phyloP scores from a whole-genome alignment of 2,113 vertebrate species.

The Passer montanus region DNA sequence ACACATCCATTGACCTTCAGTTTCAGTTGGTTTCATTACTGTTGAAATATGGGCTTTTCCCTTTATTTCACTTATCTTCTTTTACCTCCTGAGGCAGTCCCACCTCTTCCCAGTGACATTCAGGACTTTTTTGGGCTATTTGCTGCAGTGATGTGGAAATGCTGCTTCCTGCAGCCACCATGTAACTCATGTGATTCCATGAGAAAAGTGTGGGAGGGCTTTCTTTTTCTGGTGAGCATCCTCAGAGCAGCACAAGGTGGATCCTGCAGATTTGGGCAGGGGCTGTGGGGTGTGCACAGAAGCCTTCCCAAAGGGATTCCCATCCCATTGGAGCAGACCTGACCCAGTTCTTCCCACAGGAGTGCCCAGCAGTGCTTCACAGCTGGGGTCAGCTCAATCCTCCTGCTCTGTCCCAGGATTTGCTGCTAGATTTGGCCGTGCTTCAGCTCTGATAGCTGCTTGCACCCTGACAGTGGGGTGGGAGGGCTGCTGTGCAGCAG shows the following conservation, averaged over 20 bases:
- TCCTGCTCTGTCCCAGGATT: not conserved
- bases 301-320: not conserved
- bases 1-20: not conserved
- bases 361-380: not conserved
- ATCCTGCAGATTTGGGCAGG: not conserved
- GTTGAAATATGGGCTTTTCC: slow-evolving; percentile 29
- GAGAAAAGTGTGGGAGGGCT: slow-evolving; percentile 53
- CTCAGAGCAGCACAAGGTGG: not conserved
- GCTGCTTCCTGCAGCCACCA: slow-evolving; percentile 12
- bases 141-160: slow-evolving; percentile 33
- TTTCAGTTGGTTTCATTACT: not conserved
- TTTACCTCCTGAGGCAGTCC: slow-evolving; percentile 2
- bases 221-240: not conserved
- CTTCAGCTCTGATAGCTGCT: not conserved
- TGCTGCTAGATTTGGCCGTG: not conserved
- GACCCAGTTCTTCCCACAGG: not conserved
- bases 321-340: fast-evolving
- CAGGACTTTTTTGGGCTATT: slow-evolving; percentile 42
- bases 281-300: not conserved
- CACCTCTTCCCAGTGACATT: slow-evolving; percentile 44
- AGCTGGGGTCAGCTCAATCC: not conserved
- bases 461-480: not conserved
- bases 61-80: slow-evolving; percentile 38
- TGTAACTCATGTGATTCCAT: slow-evolving; percentile 35
- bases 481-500: slow-evolving; percentile 19